Evolutionary conservation across 2,888 invertebrate genomes (phyloP).

Genomic region (Oxycera nigricornis): DNA sequence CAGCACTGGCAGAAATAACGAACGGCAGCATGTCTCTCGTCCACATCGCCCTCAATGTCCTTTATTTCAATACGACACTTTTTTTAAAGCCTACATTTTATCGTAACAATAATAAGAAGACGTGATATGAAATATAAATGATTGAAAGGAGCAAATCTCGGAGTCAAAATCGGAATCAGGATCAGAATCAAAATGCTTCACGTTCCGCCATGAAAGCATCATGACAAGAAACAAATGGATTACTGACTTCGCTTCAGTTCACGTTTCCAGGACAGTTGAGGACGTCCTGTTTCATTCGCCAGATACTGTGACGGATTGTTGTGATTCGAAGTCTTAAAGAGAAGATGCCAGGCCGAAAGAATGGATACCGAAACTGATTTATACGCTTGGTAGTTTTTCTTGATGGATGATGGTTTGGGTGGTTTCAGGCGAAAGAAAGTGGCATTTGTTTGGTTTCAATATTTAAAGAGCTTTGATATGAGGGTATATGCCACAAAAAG

Average conservation of each 20-base stretch:
- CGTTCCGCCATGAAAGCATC: slow-evolving; percentile 42
- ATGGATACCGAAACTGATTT: slow-evolving; percentile 17
- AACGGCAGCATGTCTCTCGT: not conserved
- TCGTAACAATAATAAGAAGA: slow-evolving; percentile 48
- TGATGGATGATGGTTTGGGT: no score
- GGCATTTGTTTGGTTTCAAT: no score
- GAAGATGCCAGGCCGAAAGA: not conserved
- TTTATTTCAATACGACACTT: slow-evolving; percentile 48
- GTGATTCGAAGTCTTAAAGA: not conserved
- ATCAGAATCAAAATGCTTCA: slow-evolving; percentile 38
- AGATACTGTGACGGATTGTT: not conserved
- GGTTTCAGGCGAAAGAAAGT: no score
- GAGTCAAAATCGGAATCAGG: slow-evolving; percentile 13
- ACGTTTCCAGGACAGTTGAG: slow-evolving; percentile 26
- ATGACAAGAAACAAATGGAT: slow-evolving; percentile 45
- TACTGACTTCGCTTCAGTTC: slow-evolving; percentile 20
- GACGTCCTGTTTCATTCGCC: not conserved
- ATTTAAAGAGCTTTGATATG: no score
- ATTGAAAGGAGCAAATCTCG: slow-evolving; percentile 40
- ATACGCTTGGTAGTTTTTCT: not conserved
- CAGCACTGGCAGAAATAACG: not conserved
- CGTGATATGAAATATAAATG: slow-evolving; percentile 46
- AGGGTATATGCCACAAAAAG: no score
- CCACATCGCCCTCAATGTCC: slow-evolving; percentile 24
- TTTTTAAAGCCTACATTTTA: slow-evolving; percentile 47